Percentiles rank a stretch among this genome's conserved stretches.
Conservation (phyloP, 2,888 invertebrate species). For the Acholoe squamosa region DNA sequence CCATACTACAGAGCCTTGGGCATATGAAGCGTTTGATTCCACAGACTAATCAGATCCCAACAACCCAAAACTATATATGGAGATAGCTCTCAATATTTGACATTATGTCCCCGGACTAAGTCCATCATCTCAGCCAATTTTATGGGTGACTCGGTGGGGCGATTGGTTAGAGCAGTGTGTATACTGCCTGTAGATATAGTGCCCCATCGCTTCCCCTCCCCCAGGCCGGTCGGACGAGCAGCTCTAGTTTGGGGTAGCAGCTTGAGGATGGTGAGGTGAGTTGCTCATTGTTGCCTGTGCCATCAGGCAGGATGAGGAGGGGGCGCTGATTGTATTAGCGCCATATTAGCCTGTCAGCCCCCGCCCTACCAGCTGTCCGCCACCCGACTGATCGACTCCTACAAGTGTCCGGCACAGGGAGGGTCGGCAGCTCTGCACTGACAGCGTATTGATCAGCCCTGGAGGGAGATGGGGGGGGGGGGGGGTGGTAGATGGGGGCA, state of each 20-base stretch:
- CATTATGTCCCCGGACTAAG: too few species aligned
- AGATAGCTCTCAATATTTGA: too few species aligned
- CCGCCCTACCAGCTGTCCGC: conserved; percentile 11
- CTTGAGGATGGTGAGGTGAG: neutral
- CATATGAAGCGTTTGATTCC: too few species aligned
- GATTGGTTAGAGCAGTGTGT: neutral
- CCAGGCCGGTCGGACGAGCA: too few species aligned
- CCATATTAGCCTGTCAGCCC: conserved; percentile 33
- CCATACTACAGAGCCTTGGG: too few species aligned
- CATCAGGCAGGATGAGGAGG: neutral
- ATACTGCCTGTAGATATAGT: too few species aligned
- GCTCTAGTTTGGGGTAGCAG: neutral
- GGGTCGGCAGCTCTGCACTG: neutral
- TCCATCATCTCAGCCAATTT: neutral
- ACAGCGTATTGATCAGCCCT: conserved; percentile 26
- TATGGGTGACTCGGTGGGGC: neutral
- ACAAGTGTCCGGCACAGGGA: neutral
- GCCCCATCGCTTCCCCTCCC: too few species aligned
- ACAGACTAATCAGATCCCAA: too few species aligned
- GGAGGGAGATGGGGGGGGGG: neutral
- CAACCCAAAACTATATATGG: too few species aligned
- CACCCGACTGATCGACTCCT: conserved; percentile 6
- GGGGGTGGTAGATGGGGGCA: neutral
- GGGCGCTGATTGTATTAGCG: conserved; percentile 9
- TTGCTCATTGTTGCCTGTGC: neutral